Conservation (phyloP, 2,113 vertebrate genomes). For the Odocoileus hemionus region DNA sequence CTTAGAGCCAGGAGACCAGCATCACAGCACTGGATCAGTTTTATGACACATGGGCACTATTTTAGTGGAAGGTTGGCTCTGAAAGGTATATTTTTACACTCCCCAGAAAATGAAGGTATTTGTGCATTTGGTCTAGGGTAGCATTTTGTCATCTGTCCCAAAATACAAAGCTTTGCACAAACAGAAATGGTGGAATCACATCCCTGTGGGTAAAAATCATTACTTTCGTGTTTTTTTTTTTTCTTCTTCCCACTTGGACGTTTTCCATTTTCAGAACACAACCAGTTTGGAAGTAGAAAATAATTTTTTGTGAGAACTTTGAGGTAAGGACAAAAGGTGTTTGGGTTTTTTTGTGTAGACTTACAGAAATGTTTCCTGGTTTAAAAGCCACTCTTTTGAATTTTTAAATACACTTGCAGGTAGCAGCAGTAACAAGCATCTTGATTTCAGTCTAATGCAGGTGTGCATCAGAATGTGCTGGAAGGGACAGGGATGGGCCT, state of each 20-base stretch:
- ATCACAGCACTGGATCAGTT: background rate
- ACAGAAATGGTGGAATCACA: constrained; percentile 61
- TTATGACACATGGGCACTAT: background rate
- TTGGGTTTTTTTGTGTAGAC: constrained; percentile 41
- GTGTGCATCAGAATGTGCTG: background rate
- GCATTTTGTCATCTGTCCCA: constrained; percentile 63
- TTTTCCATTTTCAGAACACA: constrained; percentile 66
- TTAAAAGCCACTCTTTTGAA: constrained; percentile 31
- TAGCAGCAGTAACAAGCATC: constrained; percentile 1
- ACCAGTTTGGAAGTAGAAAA: constrained; percentile 60
- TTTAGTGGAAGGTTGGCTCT: constrained; percentile 31
- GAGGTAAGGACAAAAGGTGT: constrained; percentile 56
- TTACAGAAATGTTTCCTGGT: constrained; percentile 44
- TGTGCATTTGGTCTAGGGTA: constrained; percentile 57
- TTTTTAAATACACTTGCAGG: constrained; percentile 40
- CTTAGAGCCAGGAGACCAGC: background rate
- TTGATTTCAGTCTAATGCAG: background rate
- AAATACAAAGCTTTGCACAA: constrained; percentile 62
- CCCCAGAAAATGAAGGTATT: constrained; percentile 62
- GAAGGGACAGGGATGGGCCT: background rate
- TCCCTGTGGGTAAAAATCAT: constrained; percentile 71
- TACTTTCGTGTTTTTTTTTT: constrained; percentile 24
- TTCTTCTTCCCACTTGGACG: constrained; percentile 45
- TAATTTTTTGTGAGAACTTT: constrained; percentile 50
- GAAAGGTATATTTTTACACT: constrained; percentile 55